Conservation (phyloP, 2,113 vertebrate species). For the Hystrix cristata region DNA sequence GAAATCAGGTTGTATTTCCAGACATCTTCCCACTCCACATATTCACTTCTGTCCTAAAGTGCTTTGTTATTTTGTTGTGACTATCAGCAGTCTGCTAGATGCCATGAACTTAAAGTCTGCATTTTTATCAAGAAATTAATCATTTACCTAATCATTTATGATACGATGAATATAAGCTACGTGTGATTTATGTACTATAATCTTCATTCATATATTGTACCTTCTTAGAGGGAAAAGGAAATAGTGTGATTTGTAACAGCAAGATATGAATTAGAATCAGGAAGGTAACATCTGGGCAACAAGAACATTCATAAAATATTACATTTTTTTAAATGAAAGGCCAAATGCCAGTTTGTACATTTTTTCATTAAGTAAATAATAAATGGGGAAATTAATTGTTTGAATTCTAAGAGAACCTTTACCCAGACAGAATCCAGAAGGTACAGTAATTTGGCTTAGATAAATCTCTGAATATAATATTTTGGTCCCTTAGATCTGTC, state of each 20-base stretch:
- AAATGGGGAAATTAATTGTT: slow-evolving; percentile 15
- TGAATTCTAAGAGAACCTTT: background rate
- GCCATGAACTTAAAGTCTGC: background rate
- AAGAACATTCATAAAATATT: background rate
- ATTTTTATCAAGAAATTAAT: slow-evolving; percentile 43
- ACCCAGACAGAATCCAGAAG: background rate
- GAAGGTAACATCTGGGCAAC: background rate
- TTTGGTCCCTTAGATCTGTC: background rate
- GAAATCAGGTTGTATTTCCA: slow-evolving; percentile 39
- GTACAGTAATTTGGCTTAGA: background rate
- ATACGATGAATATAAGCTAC: background rate
- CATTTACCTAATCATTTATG: slow-evolving; percentile 13
- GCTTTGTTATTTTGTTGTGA: background rate
- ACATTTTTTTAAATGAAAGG: slow-evolving; percentile 38
- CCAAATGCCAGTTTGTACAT: background rate
- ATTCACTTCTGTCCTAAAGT: slow-evolving; percentile 23
- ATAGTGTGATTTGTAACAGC: background rate
- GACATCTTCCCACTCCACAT: background rate
- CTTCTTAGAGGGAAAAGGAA: slow-evolving; percentile 9
- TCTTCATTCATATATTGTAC: background rate
- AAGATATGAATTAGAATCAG: background rate
- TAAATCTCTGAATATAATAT: background rate
- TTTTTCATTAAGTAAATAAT: slow-evolving; percentile 62
- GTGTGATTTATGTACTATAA: background rate
- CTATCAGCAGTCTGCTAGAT: slow-evolving; percentile 21